Evolutionary conservation across 2,113 vertebrate species (phyloP).

Genomic region (Dipodomys stephensi): DNA sequence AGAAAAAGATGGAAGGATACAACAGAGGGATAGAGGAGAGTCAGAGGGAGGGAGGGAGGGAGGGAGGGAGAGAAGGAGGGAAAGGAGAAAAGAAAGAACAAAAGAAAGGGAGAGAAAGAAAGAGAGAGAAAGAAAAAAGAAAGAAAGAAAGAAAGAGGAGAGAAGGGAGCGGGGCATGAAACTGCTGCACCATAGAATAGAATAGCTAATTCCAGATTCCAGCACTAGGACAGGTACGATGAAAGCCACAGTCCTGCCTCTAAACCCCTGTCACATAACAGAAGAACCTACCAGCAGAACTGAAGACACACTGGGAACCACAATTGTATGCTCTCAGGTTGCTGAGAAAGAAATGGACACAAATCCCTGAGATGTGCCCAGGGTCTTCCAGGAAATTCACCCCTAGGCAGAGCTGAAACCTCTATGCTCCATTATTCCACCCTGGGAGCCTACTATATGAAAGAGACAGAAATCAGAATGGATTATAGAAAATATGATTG

Average conservation of each 20-base stretch:
- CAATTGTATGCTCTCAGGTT: neutral
- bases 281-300: neutral
- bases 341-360: neutral
- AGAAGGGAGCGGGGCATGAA: neutral
- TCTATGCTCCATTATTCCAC: neutral
- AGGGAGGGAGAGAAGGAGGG: no score
- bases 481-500: conserved; percentile 19
- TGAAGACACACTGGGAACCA: neutral
- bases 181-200: neutral
- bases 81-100: no score
- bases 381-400: neutral
- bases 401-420: conserved; percentile 1
- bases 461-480: conserved; percentile 37
- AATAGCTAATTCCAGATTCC: neutral
- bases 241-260: conserved; percentile 6
- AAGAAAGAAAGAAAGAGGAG: no score
- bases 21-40: no score
- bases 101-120: no score
- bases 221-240: neutral
- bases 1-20: no score
- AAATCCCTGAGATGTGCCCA: neutral
- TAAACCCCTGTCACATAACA: neutral
- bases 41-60: no score
- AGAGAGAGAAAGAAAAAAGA: no score
- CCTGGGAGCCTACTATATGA: conserved; percentile 15